Evolutionary conservation across 2,113 vertebrate species (phyloP), one percentile per base, ranked within the genome.

Genomic region (Xenotilapia leptura): DNA sequence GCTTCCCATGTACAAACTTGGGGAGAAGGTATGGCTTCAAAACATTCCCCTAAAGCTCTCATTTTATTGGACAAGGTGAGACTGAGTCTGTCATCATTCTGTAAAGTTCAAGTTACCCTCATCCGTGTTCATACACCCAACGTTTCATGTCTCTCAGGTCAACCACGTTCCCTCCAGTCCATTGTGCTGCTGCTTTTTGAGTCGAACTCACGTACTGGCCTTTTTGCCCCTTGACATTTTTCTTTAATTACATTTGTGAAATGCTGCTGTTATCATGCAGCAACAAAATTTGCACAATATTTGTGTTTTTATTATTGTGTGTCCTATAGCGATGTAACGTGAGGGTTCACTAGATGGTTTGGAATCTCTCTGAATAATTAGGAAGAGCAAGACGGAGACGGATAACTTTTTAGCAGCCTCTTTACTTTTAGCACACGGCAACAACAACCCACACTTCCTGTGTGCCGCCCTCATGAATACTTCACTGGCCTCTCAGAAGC

Each of bases 1-100:
- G 31, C 31, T 62, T 33, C 58, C 31, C 31, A n/a, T 36, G 31
- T 62, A 36, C 31, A 62, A 62, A 62, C 31, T 62, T 36, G 17
- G 31, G 58, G 6, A 0, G 31, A 36, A n/a, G 0, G 60, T 65
- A 0, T 38, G 10, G 60, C 33, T 65, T 65, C 33, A 7, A 38
- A 12, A 65, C 10, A 65, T 65, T 38, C 0, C 60, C 60, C 10
- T 38, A 65, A 65, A 65, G 33, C 19, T 21, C 33, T 38, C 0
- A 38, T 65, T 65, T 65, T 21, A 38, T 38, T 65, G 33, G 19
- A 65, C 33, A 12, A 3, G 1, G 33, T 65, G 60, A 65, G 33
- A 13, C 3, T 65, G 60, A 38, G 10, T 65, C 60, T 65, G 60
- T 38, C 60, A 38, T 65, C 4, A 65, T 38, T 65, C 33, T 65